Percentiles rank a stretch among this genome's conserved stretches.
Conservation (phyloP, 1,140 invertebrate genomes). For the Gonioctena quinquepunctata region DNA sequence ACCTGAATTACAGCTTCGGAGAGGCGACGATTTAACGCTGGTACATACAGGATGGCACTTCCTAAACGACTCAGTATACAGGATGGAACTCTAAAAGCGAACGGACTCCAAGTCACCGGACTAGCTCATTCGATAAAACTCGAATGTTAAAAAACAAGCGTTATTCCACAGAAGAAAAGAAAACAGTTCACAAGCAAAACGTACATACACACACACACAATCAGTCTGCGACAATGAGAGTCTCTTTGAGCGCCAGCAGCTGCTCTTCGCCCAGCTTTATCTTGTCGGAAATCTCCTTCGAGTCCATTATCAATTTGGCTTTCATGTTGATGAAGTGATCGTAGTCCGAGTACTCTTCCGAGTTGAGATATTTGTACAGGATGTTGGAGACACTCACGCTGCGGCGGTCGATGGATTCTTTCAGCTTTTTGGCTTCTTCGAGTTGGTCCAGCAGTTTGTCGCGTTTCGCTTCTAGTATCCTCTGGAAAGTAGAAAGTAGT, state of each 20-base stretch:
- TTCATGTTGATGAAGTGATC: conserved; percentile 91
- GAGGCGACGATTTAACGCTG: no score
- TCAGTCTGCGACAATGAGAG: conserved; percentile 57
- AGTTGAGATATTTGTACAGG: conserved; percentile 74
- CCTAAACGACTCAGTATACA: background rate
- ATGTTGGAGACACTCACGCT: conserved; percentile 76
- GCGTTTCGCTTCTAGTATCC: conserved; percentile 74
- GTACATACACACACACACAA: conserved; percentile 13
- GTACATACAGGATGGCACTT: no score
- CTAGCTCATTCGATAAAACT: conserved; percentile 50
- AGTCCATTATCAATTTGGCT: conserved; percentile 85
- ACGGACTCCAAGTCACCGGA: conserved; percentile 37
- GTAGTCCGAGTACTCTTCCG: conserved; percentile 80
- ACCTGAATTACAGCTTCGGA: no score
- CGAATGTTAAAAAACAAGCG: conserved; percentile 35
- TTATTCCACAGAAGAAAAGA: conserved; percentile 17
- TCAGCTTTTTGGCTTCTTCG: conserved; percentile 83
- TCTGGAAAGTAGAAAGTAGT: conserved; percentile 61
- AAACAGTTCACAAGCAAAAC: background rate
- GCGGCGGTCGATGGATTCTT: conserved; percentile 81
- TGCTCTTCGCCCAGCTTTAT: conserved; percentile 87
- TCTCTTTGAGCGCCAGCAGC: conserved; percentile 73
- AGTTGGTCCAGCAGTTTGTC: conserved; percentile 79
- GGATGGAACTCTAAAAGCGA: background rate
- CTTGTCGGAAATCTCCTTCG: conserved; percentile 84